Conservation (phyloP, 2,888 invertebrate genomes). For the Tortrix viridana region DNA sequence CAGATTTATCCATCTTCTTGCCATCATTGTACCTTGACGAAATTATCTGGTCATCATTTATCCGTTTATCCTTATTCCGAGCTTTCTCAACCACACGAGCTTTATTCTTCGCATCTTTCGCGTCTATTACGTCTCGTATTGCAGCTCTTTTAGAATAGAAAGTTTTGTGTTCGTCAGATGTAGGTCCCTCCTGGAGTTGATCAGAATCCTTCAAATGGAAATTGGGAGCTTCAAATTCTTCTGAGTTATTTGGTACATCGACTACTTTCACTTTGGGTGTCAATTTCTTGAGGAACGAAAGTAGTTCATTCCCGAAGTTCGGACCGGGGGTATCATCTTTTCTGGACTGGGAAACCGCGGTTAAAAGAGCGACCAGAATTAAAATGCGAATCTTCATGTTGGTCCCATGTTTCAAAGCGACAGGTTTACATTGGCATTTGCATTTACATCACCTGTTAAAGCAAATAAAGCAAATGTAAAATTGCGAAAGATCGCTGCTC, state of each 20-base stretch:
- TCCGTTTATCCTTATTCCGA: constrained; percentile 18
- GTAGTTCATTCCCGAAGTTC: too few species aligned
- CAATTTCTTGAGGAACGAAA: too few species aligned
- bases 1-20: constrained; percentile 29
- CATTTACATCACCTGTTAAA: background rate
- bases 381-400: constrained; percentile 50
- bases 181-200: too few species aligned
- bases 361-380: constrained; percentile 37
- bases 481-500: constrained; percentile 45
- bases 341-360: constrained; percentile 43
- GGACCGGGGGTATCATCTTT: constrained; percentile 33
- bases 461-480: constrained; percentile 39
- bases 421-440: background rate
- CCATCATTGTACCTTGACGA: background rate
- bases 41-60: background rate
- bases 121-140: constrained; percentile 18
- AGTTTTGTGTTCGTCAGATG: too few species aligned
- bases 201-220: too few species aligned
- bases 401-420: constrained; percentile 13
- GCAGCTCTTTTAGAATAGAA: too few species aligned
- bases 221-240: too few species aligned
- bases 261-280: too few species aligned
- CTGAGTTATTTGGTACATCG: too few species aligned
- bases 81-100: constrained; percentile 31
- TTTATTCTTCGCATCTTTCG: constrained; percentile 36